phyloP scores from a whole-genome alignment of 2,113 vertebrate genomes.

The Tetrax tetrax region DNA sequence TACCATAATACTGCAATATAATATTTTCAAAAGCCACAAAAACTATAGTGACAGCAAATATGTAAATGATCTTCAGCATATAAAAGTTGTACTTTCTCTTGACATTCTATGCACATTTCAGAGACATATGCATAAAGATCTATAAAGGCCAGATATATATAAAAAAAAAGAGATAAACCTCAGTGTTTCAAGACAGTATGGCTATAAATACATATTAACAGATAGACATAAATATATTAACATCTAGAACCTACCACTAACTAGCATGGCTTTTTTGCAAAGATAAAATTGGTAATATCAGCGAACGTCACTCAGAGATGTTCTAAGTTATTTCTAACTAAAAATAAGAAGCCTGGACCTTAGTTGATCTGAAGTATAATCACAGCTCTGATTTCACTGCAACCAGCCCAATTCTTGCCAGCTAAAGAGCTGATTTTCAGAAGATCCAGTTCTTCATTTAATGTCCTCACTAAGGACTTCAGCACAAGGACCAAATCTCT shows the following conservation, averaged over 20 bases:
- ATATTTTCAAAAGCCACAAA: background rate
- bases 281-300: background rate
- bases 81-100: background rate
- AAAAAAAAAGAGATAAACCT: background rate
- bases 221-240: background rate
- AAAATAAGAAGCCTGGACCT: background rate
- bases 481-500: background rate
- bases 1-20: background rate
- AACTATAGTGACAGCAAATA: background rate
- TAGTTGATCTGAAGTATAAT: background rate
- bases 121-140: background rate
- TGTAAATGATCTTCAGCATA: background rate
- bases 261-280: background rate
- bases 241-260: background rate
- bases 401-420: background rate
- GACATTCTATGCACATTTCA: background rate
- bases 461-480: background rate
- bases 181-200: background rate
- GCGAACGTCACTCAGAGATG: background rate
- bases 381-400: background rate
- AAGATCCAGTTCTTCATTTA: background rate
- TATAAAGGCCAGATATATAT: background rate
- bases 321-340: background rate
- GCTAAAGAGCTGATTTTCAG: background rate
- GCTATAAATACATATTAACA: background rate